These are phyloP conservation scores for Empidonax traillii DNA, from an alignment of 2,113 vertebrate species.

Conservation along the genomic window DNA sequence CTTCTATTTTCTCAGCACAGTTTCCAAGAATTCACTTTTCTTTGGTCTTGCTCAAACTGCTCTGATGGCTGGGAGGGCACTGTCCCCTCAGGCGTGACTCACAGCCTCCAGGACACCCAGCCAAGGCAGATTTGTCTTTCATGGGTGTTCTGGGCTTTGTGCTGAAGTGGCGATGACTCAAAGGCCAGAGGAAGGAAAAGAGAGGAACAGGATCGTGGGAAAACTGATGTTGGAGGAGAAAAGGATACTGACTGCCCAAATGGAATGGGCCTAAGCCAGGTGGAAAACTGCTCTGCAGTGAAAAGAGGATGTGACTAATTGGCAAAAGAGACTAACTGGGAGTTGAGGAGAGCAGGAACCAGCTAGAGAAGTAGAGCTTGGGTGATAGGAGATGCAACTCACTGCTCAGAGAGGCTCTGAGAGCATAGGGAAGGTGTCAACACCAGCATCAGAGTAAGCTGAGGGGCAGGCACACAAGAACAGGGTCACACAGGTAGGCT, in stretches of 20 bases:
- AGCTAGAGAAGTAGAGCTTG: background rate
- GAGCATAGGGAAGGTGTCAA: background rate
- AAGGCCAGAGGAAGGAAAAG: background rate
- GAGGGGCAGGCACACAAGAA: background rate
- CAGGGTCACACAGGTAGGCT: background rate
- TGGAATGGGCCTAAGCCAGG: background rate
- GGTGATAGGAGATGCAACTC: background rate
- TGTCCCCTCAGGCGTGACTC: background rate
- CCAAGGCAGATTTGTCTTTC: background rate
- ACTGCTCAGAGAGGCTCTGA: background rate
- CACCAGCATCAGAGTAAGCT: background rate
- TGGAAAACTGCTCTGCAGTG: background rate
- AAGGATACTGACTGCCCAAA: background rate
- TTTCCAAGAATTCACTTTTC: background rate
- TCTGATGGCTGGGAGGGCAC: background rate
- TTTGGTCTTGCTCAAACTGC: background rate
- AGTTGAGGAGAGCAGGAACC: background rate
- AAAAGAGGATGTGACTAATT: background rate
- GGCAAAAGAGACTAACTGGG: background rate
- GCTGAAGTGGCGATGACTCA: background rate
- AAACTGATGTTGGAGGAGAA: background rate
- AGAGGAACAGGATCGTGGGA: background rate
- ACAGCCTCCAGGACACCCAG: background rate
- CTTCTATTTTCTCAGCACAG: background rate
- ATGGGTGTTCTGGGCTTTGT: background rate